A percentile compares a stretch with the other conserved stretches of the same genome.
phyloP scores from a whole-genome alignment of 37 sponge, comb jelly and placozoan species.

The Bolinopsis microptera region DNA sequence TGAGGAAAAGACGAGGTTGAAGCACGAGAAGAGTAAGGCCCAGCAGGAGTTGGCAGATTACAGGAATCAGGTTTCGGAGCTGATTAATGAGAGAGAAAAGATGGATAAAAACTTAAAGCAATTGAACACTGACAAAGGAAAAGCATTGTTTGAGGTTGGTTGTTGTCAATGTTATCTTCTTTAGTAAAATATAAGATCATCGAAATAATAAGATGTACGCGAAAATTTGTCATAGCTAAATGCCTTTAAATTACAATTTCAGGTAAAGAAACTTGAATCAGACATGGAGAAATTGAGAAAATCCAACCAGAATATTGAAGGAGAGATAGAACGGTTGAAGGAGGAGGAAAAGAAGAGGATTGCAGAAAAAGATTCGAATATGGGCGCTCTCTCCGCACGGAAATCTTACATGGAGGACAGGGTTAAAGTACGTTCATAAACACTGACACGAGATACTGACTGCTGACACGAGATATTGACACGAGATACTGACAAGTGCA shows the following conservation, averaged over 20 bases:
- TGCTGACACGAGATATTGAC: too few relatives aligned
- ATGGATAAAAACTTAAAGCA: neutral
- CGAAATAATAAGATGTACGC: too few relatives aligned
- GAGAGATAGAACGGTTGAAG: neutral
- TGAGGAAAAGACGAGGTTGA: slow-evolving; percentile 31
- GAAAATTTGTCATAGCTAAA: too few relatives aligned
- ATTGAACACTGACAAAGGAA: neutral
- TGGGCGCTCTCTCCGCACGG: neutral
- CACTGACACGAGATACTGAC: too few relatives aligned
- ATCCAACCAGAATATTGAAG: neutral
- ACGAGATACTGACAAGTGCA: too few relatives aligned
- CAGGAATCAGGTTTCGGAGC: neutral
- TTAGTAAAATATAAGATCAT: too few relatives aligned
- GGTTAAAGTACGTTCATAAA: neutral
- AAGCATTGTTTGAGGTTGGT: slow-evolving; percentile 26
- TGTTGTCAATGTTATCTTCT: too few relatives aligned
- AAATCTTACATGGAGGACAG: slow-evolving; percentile 44
- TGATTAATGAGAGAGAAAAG: neutral
- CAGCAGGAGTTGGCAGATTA: neutral
- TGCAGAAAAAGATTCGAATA: neutral
- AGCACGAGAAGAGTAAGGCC: neutral
- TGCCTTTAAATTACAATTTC: too few relatives aligned
- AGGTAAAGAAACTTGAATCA: neutral
- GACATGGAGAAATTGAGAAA: neutral
- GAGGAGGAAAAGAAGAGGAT: neutral